Percentiles rank a stretch among this genome's conserved stretches.
phyloP scores from a whole-genome alignment of 2,797 vertebrate genomes.

The Cryptoprocta ferox region DNA sequence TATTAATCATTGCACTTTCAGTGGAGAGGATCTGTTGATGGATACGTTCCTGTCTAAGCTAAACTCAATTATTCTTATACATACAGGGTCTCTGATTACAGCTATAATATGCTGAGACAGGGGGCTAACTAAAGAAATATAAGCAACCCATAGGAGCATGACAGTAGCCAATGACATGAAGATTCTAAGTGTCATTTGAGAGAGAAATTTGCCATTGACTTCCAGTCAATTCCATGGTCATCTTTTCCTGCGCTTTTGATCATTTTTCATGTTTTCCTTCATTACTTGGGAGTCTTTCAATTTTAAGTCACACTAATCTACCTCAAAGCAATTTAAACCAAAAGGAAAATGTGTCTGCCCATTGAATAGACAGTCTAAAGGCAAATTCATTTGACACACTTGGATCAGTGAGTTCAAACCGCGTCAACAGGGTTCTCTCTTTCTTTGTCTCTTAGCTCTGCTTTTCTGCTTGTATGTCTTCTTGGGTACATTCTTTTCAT shows the following conservation, averaged over 20 bases:
- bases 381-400: background rate
- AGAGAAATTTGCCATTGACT: background rate
- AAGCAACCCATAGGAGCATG: background rate
- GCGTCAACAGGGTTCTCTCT: background rate
- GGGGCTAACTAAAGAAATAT: background rate
- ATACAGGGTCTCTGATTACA: background rate
- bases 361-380: background rate
- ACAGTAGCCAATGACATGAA: background rate
- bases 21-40: background rate
- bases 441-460: background rate
- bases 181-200: background rate
- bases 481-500: background rate
- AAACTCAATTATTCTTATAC: background rate
- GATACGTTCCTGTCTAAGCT: background rate
- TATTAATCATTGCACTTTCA: slow-evolving; percentile 52
- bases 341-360: background rate
- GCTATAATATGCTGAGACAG: background rate
- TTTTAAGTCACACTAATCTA: background rate
- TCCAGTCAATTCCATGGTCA: background rate
- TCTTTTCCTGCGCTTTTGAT: background rate
- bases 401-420: background rate
- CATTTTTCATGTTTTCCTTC: background rate
- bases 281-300: background rate
- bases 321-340: background rate
- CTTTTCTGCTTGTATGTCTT: background rate